Evolutionary conservation across 2,888 invertebrate genomes (phyloP).

Genomic region (Mycalesis mineus): DNA sequence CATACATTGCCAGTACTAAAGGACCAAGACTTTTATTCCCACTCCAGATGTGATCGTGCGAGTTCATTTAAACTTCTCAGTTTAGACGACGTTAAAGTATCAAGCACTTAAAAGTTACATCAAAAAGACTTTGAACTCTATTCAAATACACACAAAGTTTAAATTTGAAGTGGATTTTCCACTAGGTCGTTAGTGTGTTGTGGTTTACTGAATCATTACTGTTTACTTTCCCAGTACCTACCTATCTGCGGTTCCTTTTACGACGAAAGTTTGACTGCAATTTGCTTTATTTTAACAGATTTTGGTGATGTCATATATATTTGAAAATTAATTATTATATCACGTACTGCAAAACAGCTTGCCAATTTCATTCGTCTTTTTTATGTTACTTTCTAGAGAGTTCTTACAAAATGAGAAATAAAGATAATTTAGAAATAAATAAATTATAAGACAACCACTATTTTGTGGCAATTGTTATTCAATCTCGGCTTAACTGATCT

Average conservation of each 20-base stretch:
- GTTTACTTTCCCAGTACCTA: slow-evolving; percentile 40
- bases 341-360: too few relatives aligned
- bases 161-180: background rate
- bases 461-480: too few relatives aligned
- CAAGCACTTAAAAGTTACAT: slow-evolving; percentile 16
- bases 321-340: too few relatives aligned
- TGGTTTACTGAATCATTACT: slow-evolving; percentile 41
- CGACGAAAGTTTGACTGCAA: slow-evolving; percentile 18
- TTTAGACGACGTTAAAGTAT: slow-evolving; percentile 10
- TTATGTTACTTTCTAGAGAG: too few relatives aligned
- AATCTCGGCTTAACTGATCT: too few relatives aligned
- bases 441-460: too few relatives aligned
- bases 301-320: background rate
- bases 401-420: too few relatives aligned
- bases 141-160: background rate
- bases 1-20: background rate
- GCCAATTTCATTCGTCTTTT: too few relatives aligned
- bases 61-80: slow-evolving; percentile 19
- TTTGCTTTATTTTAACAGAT: slow-evolving; percentile 2
- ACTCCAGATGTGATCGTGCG: slow-evolving; percentile 2
- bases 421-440: too few relatives aligned
- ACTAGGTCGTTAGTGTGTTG: slow-evolving; percentile 10
- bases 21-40: background rate
- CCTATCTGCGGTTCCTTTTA: slow-evolving; percentile 36
- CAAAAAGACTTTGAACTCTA: slow-evolving; percentile 7